Evolutionary conservation across 2,888 invertebrate genomes (phyloP), one percentile per base, ranked within the genome.

Genomic region (Drosophila trichaetosa): DNA sequence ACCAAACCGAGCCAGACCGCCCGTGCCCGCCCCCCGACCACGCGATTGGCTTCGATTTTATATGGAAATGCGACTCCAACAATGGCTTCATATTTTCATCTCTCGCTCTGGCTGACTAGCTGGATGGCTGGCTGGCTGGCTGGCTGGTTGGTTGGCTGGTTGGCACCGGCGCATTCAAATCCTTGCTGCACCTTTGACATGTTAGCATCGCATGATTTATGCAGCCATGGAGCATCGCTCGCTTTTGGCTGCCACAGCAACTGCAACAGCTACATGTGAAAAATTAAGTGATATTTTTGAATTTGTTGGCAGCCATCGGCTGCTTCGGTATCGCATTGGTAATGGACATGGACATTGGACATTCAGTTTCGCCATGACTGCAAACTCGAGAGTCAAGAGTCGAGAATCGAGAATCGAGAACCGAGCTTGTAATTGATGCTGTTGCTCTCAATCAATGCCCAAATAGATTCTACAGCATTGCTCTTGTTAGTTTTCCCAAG

Each of bases 71-170:
- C 57, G 72, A 75, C 69, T 58, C 62, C 83, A 89, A 87, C 87
- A 87, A 87, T 87, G 90, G 87, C 90, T 85, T 89, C 88, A 87
- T 87, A 87, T 87, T 89, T 87, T 89, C 90, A 74, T 76, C 79
- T 66, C 79, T 68, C 77, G 71, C 70, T 67, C 71, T 57, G 40
- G 56, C 52, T 65, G 54, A 18, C 21, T 52, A 51, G 59, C 54
- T 38, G 54, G 29, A 29, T 29, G 29, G 29, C 38, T 34, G 53
- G 6, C 38, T 48, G 21, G n/a, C 18, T 49, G 36, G 53, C 38
- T 58, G 53, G 38, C 53, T 18, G 61, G 24, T 21, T 51, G 58
- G 51, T 18, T 42, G 40, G 40, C 29, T 40, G 31, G n/a, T 40
- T 56, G 67, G 76, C 68, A 62, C 48, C 70, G 75, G 74, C 73